A percentile compares a stretch with the other conserved stretches of the same genome.
Evolutionary conservation across 2,797 vertebrate species (phyloP).

Genomic region (Anguilla marmorata): DNA sequence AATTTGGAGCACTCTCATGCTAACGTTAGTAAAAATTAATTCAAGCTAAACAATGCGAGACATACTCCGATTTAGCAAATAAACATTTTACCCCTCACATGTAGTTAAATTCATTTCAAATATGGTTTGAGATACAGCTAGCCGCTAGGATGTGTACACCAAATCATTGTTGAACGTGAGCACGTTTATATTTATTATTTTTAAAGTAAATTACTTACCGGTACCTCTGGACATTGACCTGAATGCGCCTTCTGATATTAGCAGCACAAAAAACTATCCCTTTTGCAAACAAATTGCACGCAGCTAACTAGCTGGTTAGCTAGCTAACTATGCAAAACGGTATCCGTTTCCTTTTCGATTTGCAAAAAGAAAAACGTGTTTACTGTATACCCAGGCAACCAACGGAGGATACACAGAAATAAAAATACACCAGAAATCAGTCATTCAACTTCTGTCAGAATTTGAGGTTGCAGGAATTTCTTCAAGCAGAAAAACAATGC

Average conservation of each 20-base stretch:
- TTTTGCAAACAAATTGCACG: slow-evolving; percentile 22
- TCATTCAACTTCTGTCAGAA: slow-evolving; percentile 19
- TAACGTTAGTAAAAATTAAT: slow-evolving; percentile 3
- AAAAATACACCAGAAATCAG: slow-evolving; percentile 11
- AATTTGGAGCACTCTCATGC: slow-evolving; percentile 16
- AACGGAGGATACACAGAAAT: neutral
- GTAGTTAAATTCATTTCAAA: neutral
- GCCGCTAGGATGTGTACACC: neutral
- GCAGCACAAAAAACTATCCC: neutral
- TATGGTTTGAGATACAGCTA: slow-evolving; percentile 10
- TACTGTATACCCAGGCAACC: neutral
- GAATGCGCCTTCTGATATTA: slow-evolving; percentile 16
- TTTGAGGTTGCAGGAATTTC: slow-evolving; percentile 15
- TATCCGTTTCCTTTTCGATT: slow-evolving; percentile 30
- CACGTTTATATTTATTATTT: slow-evolving; percentile 4
- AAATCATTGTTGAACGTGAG: neutral
- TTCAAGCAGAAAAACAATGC: slow-evolving; percentile 14
- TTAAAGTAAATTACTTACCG: slow-evolving; percentile 22
- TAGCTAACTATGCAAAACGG: slow-evolving; percentile 19
- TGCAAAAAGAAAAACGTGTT: slow-evolving; percentile 24
- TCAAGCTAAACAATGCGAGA: slow-evolving; percentile 2
- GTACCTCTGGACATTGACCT: slow-evolving; percentile 37
- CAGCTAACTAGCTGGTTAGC: slow-evolving; percentile 19
- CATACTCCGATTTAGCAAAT: neutral
- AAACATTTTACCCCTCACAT: neutral